Evolutionary conservation across 1,140 invertebrate species (phyloP).

Genomic region (Apis dorsata): DNA sequence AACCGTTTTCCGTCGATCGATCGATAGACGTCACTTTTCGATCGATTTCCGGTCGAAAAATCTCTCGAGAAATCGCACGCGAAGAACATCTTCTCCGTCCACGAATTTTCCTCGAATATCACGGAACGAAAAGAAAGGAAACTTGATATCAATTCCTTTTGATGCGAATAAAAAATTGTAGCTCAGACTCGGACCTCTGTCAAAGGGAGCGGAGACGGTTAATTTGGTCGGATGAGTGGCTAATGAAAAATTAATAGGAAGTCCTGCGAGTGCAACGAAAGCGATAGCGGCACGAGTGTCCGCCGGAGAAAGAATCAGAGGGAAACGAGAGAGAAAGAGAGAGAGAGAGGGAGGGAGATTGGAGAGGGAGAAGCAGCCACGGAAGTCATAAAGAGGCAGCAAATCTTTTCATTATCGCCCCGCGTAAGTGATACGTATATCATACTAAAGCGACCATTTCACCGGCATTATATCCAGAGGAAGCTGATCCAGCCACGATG

Average conservation of each 20-base stretch:
- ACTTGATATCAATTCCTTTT: background rate
- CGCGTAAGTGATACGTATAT: constrained; percentile 80
- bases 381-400: constrained; percentile 77
- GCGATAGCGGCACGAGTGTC: background rate
- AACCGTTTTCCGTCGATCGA: background rate
- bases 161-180: background rate
- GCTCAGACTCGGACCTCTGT: background rate
- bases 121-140: too few relatives aligned
- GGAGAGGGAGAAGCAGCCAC: constrained; percentile 58
- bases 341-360: background rate
- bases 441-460: constrained; percentile 78
- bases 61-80: too few relatives aligned
- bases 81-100: too few relatives aligned
- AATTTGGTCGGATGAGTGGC: constrained; percentile 3
- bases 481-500: constrained; percentile 54
- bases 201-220: background rate
- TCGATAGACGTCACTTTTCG: too few relatives aligned
- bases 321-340: background rate
- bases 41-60: too few relatives aligned
- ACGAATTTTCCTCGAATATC: too few relatives aligned
- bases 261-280: background rate
- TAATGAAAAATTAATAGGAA: constrained; percentile 39
- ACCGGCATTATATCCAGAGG: constrained; percentile 73
- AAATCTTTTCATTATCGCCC: constrained; percentile 80
- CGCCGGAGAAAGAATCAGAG: background rate